These are phyloP conservation scores for Enteromius trimaculatus DNA, from an alignment of 2,797 vertebrate genomes.

Conservation along the genomic window DNA sequence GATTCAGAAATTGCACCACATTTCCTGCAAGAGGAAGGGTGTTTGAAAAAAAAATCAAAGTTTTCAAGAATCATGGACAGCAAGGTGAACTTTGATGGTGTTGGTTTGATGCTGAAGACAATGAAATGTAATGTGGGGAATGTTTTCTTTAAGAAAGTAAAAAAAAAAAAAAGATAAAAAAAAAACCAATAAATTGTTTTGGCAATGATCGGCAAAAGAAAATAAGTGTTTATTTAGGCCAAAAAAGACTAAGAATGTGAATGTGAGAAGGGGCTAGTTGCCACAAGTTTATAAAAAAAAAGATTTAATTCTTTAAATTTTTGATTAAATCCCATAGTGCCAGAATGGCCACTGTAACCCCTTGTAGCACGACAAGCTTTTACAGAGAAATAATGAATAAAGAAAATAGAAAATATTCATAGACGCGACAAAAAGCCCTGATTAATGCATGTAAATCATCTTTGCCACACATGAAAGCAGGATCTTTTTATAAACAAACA, in stretches of 20 bases:
- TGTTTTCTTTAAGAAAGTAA: neutral
- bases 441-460: neutral
- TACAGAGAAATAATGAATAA: neutral
- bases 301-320: neutral
- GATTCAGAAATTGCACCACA: constrained; percentile 39
- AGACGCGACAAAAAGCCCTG: neutral
- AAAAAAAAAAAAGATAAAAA: neutral
- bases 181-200: neutral
- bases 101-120: constrained; percentile 46
- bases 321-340: neutral
- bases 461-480: neutral
- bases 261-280: neutral
- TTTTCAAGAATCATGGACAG: neutral
- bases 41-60: constrained; percentile 46
- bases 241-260: neutral
- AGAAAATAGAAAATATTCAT: neutral
- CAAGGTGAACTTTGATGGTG: constrained; percentile 24
- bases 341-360: neutral
- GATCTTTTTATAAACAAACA: neutral
- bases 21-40: constrained; percentile 55
- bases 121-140: constrained; percentile 19
- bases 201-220: neutral
- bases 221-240: neutral
- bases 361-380: neutral
- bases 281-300: neutral